Evolutionary conservation across 2,797 vertebrate genomes (phyloP).

Genomic region (Champsocephalus gunnari): DNA sequence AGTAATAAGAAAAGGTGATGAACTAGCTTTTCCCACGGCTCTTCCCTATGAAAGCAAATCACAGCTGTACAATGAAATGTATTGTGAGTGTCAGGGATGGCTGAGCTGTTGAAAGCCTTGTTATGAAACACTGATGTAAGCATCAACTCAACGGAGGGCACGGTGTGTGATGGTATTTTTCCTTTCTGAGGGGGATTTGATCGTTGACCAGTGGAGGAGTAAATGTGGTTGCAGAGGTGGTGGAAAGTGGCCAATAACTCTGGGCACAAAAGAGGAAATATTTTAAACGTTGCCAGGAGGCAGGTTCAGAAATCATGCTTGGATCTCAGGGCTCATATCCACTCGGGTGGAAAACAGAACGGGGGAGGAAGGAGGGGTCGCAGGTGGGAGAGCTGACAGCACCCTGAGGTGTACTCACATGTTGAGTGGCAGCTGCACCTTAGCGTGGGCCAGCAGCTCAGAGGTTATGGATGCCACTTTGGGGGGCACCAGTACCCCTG

Average conservation of each 20-base stretch:
- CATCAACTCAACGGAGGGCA: slow-evolving; percentile 23
- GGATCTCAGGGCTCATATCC: slow-evolving; percentile 29
- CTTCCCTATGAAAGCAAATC: background rate
- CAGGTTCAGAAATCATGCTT: slow-evolving; percentile 38
- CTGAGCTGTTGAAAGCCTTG: slow-evolving; percentile 28
- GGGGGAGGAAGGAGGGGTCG: slow-evolving; percentile 16
- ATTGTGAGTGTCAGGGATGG: background rate
- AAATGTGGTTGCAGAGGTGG: slow-evolving; percentile 62
- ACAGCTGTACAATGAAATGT: slow-evolving; percentile 3
- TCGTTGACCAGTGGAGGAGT: slow-evolving; percentile 67
- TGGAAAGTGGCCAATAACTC: slow-evolving; percentile 65
- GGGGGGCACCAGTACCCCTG: slow-evolving; percentile 83
- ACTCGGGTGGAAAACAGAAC: slow-evolving; percentile 10
- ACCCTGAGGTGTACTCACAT: slow-evolving; percentile 88
- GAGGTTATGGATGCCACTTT: slow-evolving; percentile 89
- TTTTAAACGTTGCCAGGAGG: slow-evolving; percentile 57
- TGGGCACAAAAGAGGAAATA: slow-evolving; percentile 56
- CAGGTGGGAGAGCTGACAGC: slow-evolving; percentile 45
- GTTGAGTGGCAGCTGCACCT: slow-evolving; percentile 97
- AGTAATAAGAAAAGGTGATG: background rate
- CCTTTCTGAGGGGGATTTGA: slow-evolving; percentile 60
- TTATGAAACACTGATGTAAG: slow-evolving; percentile 47
- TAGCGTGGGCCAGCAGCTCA: slow-evolving; percentile 91
- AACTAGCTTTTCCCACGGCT: background rate
- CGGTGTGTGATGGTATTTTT: slow-evolving; percentile 47